Evolutionary conservation across 2,888 invertebrate genomes (phyloP), one percentile per base, ranked within the genome.

Genomic region (Xylota segnis): DNA sequence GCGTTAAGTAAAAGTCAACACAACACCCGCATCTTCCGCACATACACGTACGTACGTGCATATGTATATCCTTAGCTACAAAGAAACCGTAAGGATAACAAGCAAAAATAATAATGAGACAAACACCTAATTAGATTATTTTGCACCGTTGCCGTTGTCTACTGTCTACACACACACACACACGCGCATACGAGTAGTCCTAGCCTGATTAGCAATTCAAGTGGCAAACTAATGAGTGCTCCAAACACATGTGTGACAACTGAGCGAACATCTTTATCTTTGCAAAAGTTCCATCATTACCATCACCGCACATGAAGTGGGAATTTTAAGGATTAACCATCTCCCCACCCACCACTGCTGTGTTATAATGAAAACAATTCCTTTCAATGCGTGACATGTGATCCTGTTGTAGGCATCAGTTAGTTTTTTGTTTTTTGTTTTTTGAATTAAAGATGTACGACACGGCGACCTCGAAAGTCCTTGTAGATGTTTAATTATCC

Each of bases 101-200:
- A 61, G 14, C 45, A 23, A 66, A 68, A 74, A 74, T 74, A 79
- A 79, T 84, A 84, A 84, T 79, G 79, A 84, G 79, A 79, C 75
- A 68, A 75, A 79, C 79, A 84, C 79, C 70, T 84, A 84, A 84
- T 84, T 84, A 84, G 83, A 79, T 84, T 84, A 84, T 75, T 74
- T 75, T 54, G 50, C 83, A 79, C 54, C 68, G 63, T 43, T 63
- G 65, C 52, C 1, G 32, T 0, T 18, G 27, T 10, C 34, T 14
- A 12, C 32, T 45, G 34, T 65, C 54, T 37, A 45, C 12, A 5
- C 27, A 45, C 12, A 52, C 4, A 29, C 32, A 3, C 7, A 43
- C 12, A 7, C 23, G 18, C 29, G n/a, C n/a, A n/a, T n/a, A n/a
- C n/a, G n/a, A n/a, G n/a, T 23, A 23, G 1, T 43, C 9, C 4